Evolutionary conservation across 1,140 invertebrate species (phyloP).

Genomic region (Aphis craccivora): DNA sequence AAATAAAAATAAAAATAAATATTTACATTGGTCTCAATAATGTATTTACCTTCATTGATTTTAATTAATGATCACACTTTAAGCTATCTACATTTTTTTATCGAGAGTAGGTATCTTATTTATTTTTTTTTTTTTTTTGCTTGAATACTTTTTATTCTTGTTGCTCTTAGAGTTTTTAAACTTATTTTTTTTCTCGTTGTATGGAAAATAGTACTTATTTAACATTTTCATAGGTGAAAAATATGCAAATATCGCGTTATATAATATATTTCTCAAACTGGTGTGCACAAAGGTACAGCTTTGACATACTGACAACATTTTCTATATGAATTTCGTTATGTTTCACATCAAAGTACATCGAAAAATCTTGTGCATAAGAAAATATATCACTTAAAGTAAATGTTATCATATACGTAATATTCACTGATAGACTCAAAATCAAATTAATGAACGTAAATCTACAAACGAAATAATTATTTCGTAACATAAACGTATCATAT

Average conservation of each 20-base stretch:
- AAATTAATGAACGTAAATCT: neutral
- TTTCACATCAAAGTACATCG: neutral
- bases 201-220: neutral
- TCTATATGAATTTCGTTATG: neutral
- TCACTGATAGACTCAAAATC: neutral
- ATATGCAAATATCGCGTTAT: neutral
- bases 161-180: neutral
- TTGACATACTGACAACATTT: neutral
- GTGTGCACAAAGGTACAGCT: neutral
- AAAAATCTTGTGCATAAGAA: neutral
- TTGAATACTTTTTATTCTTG: neutral
- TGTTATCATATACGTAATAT: neutral
- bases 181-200: neutral
- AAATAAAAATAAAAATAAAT: too few species aligned
- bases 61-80: neutral
- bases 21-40: too few species aligned
- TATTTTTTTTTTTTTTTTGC: neutral
- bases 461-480: neutral
- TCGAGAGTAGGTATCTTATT: too few species aligned
- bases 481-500: neutral
- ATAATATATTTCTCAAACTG: neutral
- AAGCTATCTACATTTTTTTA: neutral
- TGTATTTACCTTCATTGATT: neutral
- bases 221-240: neutral
- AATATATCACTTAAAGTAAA: neutral